Percentiles rank a stretch among this genome's conserved stretches.
These are phyloP conservation scores for Boulengeromyrus knoepffleri DNA, from an alignment of 2,113 vertebrate species.

Conservation along the genomic window DNA sequence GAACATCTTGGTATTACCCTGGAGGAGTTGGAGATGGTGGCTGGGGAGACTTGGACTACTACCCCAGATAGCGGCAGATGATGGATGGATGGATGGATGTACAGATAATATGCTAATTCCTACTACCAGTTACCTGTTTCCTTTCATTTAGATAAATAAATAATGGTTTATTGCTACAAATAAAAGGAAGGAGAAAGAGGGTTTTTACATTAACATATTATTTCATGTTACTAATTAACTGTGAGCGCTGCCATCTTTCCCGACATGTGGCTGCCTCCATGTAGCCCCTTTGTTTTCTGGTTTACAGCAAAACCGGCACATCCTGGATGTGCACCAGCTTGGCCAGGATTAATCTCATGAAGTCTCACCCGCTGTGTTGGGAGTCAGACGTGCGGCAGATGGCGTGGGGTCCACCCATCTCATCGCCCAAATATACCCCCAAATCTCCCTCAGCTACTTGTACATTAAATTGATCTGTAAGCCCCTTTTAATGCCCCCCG, in stretches of 20 bases:
- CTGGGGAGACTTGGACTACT: neutral
- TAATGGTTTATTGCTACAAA: neutral
- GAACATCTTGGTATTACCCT: neutral
- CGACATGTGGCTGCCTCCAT: neutral
- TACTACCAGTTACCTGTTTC: neutral
- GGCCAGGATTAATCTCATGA: neutral
- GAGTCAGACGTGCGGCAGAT: constrained; percentile 54
- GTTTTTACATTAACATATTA: neutral
- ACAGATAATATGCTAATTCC: neutral
- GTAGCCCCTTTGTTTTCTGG: neutral
- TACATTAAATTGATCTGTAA: constrained; percentile 26
- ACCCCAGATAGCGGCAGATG: neutral
- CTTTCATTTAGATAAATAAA: neutral
- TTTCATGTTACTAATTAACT: neutral
- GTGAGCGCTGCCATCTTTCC: neutral
- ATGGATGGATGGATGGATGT: neutral
- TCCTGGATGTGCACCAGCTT: neutral
- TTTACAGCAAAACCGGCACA: neutral
- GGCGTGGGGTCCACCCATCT: constrained; percentile 29
- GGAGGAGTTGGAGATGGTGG: neutral
- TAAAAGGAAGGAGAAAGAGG: neutral
- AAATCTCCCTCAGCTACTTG: constrained; percentile 39
- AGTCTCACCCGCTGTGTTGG: neutral
- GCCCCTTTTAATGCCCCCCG: neutral
- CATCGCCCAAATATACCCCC: constrained; percentile 44